phyloP scores from a whole-genome alignment of 2,797 vertebrate genomes.

The Enteromius thamalakanensis region DNA sequence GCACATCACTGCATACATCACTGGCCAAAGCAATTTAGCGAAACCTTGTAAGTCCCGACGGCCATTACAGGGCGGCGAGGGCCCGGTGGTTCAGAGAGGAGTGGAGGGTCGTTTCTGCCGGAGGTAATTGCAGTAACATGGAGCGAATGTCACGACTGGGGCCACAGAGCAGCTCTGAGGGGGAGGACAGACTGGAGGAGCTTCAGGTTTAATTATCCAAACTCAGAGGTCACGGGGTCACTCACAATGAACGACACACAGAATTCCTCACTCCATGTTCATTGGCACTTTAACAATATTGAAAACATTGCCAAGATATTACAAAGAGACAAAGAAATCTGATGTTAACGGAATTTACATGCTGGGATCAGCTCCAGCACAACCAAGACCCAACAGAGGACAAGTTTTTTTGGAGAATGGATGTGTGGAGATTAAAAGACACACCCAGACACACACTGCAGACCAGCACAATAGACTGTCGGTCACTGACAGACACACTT shows the following conservation, averaged over 20 bases:
- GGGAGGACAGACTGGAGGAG: too few relatives aligned
- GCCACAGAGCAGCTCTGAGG: not conserved
- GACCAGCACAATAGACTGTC: not conserved
- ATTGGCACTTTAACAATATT: not conserved
- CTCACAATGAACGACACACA: not conserved
- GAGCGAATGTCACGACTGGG: not conserved
- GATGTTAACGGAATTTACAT: not conserved
- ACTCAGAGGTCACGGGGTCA: not conserved
- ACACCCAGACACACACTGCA: not conserved
- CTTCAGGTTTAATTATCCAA: constrained; percentile 6
- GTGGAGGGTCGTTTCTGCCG: not conserved
- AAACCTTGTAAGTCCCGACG: not conserved
- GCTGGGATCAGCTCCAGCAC: not conserved
- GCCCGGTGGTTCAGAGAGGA: constrained; percentile 1
- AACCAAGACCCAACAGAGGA: not conserved
- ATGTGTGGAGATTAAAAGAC: not conserved
- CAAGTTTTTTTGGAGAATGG: not conserved
- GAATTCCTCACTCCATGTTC: not conserved
- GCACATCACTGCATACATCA: constrained; percentile 11
- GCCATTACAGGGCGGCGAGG: not conserved
- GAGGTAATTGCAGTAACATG: constrained; percentile 4
- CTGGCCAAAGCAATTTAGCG: constrained; percentile 9
- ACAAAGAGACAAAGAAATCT: not conserved
- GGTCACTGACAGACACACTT: not conserved
- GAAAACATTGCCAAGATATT: not conserved